Evolutionary conservation across 2,797 vertebrate genomes (phyloP).

Genomic region (Numenius phaeopus): DNA sequence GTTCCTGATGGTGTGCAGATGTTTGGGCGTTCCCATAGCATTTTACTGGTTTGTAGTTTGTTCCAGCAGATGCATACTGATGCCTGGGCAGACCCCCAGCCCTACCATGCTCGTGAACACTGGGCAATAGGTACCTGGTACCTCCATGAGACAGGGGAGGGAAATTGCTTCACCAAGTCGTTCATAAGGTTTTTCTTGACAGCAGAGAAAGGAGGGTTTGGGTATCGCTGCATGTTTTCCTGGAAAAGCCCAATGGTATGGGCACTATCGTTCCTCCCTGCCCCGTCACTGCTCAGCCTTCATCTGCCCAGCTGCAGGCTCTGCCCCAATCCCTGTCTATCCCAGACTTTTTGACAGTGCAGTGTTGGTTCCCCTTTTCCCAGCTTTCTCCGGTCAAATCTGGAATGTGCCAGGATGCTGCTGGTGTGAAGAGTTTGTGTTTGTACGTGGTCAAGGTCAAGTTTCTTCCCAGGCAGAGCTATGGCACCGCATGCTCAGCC

Average conservation of each 20-base stretch:
- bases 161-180: not conserved
- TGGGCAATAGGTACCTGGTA: fast-evolving
- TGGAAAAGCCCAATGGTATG: not conserved
- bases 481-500: fast-evolving
- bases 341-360: not conserved
- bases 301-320: not conserved
- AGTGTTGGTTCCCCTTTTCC: not conserved
- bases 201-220: not conserved
- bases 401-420: not conserved
- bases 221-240: fast-evolving
- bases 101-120: fast-evolving
- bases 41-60: not conserved
- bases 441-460: fast-evolving
- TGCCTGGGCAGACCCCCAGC: fast-evolving
- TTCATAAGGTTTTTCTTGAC: not conserved
- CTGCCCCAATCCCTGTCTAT: not conserved
- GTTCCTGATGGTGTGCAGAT: not conserved
- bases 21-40: not conserved
- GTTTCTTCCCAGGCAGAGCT: not conserved
- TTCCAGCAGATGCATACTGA: not conserved
- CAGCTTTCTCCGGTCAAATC: not conserved
- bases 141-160: fast-evolving
- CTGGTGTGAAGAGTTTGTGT: fast-evolving
- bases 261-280: not conserved
- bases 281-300: fast-evolving